These are phyloP conservation scores for Pardalotus punctatus DNA, from an alignment of 2,113 vertebrate species.

Conservation along the genomic window DNA sequence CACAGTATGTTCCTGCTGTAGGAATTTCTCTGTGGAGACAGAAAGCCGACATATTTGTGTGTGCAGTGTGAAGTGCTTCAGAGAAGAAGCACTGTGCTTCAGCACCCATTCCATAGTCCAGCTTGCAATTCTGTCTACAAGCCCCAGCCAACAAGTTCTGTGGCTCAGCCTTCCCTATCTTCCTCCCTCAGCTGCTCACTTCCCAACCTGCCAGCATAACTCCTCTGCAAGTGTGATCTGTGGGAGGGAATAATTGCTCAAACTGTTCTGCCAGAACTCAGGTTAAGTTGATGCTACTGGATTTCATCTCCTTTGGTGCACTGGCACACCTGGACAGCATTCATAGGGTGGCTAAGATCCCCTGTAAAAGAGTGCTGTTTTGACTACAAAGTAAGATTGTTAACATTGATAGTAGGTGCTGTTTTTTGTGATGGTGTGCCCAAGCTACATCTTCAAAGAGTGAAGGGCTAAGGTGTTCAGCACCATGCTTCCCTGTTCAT, in stretches of 20 bases:
- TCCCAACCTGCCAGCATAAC: background rate
- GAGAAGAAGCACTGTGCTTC: background rate
- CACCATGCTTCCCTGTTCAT: accelerated
- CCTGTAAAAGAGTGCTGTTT: background rate
- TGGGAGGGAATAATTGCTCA: background rate
- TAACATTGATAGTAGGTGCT: background rate
- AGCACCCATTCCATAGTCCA: background rate
- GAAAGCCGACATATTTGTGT: background rate
- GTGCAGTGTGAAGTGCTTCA: background rate
- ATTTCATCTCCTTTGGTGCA: background rate
- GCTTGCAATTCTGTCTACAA: background rate
- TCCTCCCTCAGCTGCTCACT: background rate
- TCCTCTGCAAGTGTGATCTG: background rate
- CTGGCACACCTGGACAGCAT: background rate
- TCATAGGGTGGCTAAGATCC: background rate
- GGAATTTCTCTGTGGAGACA: background rate
- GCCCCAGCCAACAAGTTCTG: background rate
- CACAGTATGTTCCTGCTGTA: background rate
- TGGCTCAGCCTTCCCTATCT: background rate
- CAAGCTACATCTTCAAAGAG: background rate
- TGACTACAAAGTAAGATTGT: background rate
- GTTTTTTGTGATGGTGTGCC: background rate
- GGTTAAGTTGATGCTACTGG: background rate
- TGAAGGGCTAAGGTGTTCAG: background rate
- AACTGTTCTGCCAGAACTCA: background rate